A percentile compares a stretch with the other conserved stretches of the same genome.
phyloP scores from a whole-genome alignment of 2,888 invertebrate species.

The Spilarctia lutea region DNA sequence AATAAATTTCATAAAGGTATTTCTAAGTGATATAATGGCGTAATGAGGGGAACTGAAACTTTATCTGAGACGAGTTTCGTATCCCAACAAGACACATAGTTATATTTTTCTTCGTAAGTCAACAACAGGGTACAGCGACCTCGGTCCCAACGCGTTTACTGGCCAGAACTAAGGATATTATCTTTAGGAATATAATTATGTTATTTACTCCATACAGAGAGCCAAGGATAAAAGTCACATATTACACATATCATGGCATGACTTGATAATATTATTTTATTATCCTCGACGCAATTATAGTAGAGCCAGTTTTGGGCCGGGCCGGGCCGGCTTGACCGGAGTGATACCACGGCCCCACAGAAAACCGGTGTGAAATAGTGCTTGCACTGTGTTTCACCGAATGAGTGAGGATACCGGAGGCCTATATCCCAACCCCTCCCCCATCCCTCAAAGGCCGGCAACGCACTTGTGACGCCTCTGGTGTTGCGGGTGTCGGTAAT shows the following conservation, averaged over 20 bases:
- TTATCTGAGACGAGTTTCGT: background rate
- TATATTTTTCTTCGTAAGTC: background rate
- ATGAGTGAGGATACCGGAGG: too few relatives aligned
- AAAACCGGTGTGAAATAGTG: too few relatives aligned
- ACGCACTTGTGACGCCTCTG: too few relatives aligned
- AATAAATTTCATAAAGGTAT: too few relatives aligned
- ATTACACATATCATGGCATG: constrained; percentile 1
- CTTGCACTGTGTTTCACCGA: too few relatives aligned
- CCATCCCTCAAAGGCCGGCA: too few relatives aligned
- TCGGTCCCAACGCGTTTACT: constrained; percentile 13
- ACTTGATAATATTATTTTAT: background rate
- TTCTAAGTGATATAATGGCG: background rate
- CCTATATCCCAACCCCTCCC: too few relatives aligned
- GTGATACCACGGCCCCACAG: too few relatives aligned
- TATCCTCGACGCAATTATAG: background rate
- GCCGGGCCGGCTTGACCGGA: too few relatives aligned
- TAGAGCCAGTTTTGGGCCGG: background rate
- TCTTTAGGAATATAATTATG: constrained; percentile 19
- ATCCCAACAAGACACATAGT: background rate
- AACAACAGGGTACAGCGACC: constrained; percentile 8
- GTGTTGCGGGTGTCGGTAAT: too few relatives aligned
- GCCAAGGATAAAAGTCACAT: background rate
- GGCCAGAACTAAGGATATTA: constrained; percentile 25
- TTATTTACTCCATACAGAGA: constrained; percentile 10
- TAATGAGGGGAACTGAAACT: background rate